Conservation (phyloP, 2,888 invertebrate genomes). For the Ecliptopera silaceata region DNA sequence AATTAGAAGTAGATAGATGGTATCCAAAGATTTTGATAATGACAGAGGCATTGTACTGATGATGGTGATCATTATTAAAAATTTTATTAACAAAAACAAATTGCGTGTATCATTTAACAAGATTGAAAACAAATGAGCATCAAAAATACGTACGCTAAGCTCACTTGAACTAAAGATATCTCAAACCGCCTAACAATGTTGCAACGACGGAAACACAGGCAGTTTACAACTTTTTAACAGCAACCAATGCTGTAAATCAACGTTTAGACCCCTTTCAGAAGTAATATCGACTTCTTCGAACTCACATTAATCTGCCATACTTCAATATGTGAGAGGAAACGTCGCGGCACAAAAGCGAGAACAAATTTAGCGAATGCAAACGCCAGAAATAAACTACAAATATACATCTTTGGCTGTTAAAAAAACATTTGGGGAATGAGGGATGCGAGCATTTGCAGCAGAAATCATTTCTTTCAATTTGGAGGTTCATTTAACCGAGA, state of each 20-base stretch:
- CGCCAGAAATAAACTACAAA: conserved; percentile 41
- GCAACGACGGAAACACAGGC: conserved; percentile 78
- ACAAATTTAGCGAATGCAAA: conserved; percentile 59
- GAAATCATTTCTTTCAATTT: conserved; percentile 36
- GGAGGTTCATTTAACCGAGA: conserved; percentile 38
- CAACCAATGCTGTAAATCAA: conserved; percentile 75
- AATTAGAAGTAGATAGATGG: no score
- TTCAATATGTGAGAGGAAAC: conserved; percentile 77
- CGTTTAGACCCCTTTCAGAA: conserved; percentile 77
- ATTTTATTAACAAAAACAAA: no score
- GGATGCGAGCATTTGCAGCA: not conserved
- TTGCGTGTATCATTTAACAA: not conserved
- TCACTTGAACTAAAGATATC: conserved; percentile 18
- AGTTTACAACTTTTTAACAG: conserved; percentile 82
- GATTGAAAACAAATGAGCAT: conserved; percentile 1
- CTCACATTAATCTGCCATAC: conserved; percentile 78
- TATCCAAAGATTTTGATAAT: no score
- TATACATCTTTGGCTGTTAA: conserved; percentile 7
- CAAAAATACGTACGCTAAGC: not conserved
- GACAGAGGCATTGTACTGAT: no score
- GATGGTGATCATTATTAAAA: no score
- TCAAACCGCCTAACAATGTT: conserved; percentile 58
- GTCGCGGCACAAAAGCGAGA: conserved; percentile 62
- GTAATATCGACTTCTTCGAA: conserved; percentile 82
- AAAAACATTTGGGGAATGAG: conserved; percentile 16